Evolutionary conservation across 1,140 invertebrate species (phyloP).

Genomic region (Epicauta chinensis): DNA sequence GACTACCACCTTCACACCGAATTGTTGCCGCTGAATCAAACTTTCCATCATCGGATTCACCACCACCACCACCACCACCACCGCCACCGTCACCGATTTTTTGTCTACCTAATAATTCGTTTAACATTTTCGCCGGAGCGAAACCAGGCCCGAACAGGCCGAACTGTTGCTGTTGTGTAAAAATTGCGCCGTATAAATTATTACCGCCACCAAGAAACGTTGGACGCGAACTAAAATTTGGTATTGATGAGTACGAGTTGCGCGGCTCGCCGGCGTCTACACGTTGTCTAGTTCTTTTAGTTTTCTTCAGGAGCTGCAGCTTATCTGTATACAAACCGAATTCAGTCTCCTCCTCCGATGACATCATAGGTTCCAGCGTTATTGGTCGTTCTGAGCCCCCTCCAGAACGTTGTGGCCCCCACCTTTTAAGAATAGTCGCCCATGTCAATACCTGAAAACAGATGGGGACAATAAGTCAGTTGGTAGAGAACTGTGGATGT

Average conservation of each 20-base stretch:
- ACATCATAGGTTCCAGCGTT: constrained; percentile 78
- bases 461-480: constrained; percentile 17
- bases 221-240: constrained; percentile 77
- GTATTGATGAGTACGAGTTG: constrained; percentile 85
- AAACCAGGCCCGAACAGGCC: constrained; percentile 71
- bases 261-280: constrained; percentile 90
- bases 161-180: constrained; percentile 67
- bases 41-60: constrained; percentile 41
- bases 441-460: constrained; percentile 44
- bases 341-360: constrained; percentile 85
- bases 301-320: constrained; percentile 81
- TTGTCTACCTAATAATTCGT: constrained; percentile 71
- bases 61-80: constrained; percentile 20
- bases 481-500: not conserved
- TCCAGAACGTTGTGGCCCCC: constrained; percentile 39
- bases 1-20: constrained; percentile 39
- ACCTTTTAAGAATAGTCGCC: constrained; percentile 44
- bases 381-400: constrained; percentile 53
- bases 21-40: constrained; percentile 26
- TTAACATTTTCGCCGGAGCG: constrained; percentile 77
- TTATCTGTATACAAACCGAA: constrained; percentile 86
- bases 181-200: constrained; percentile 70
- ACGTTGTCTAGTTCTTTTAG: constrained; percentile 85
- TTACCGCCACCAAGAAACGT: constrained; percentile 71
- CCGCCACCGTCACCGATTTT: constrained; percentile 44